Conservation (phyloP, 2,113 vertebrate species). For the Vimba vimba region DNA sequence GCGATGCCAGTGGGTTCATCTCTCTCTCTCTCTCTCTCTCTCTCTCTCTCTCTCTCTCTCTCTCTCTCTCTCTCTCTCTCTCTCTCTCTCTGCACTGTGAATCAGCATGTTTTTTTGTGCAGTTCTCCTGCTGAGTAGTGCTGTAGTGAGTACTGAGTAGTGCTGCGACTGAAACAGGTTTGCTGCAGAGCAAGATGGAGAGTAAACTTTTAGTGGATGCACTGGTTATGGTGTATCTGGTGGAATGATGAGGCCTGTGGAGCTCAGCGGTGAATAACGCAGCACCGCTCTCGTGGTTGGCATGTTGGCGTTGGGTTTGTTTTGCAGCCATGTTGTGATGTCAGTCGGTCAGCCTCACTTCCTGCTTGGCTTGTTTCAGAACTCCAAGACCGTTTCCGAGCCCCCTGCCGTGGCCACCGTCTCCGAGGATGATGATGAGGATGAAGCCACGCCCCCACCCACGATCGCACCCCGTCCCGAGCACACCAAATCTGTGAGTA, state of each 20-base stretch:
- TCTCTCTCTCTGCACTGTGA: conserved; percentile 63
- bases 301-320: conserved; percentile 59
- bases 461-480: conserved; percentile 92
- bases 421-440: conserved; percentile 86
- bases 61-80: conserved; percentile 27
- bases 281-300: not conserved
- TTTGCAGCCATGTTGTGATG: conserved; percentile 56
- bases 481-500: conserved; percentile 95
- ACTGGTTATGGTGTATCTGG: not conserved
- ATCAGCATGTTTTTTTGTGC: conserved; percentile 71
- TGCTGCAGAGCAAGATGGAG: not conserved
- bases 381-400: conserved; percentile 89
- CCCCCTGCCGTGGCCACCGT: conserved; percentile 86
- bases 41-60: conserved; percentile 14
- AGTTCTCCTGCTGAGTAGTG: not conserved
- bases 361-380: conserved; percentile 69
- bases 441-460: conserved; percentile 82
- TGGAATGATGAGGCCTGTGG: not conserved
- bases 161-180: not conserved
- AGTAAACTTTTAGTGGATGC: not conserved
- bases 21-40: conserved; percentile 21
- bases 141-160: not conserved
- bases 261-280: too few species aligned
- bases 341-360: conserved; percentile 55
- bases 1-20: conserved; percentile 35